Evolutionary conservation across 2,113 vertebrate species (phyloP), one percentile per base, ranked within the genome.

Genomic region (Fulica atra): DNA sequence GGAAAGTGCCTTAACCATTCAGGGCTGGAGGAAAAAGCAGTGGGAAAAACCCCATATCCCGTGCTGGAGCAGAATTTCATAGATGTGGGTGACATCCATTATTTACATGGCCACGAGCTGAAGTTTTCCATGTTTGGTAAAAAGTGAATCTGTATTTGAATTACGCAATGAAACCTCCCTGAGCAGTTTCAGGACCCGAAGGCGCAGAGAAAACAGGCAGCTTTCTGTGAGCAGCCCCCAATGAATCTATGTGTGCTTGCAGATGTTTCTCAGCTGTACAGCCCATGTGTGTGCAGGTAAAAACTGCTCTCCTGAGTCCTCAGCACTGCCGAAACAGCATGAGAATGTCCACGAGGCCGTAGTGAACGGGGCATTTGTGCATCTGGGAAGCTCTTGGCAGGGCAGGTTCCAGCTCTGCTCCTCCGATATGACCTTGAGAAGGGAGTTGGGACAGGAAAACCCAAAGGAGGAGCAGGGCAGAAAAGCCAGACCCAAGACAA

Each of bases 111-210:
- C 21, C 68, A 74, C 51, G 93, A 93, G 93, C 91, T 92, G 73
- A 70, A 94, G 93, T 90, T 97, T 95, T 93, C 97, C 97, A 97
- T 97, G 92, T 97, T 97, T 97, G 97, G 97, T 97, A 92, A 97
- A 94, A 83, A 96, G 92, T 5, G 71, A 93, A 90, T 95, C 94
- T 85, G 65, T 54, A 46, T 94, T 83, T 71, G 88, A 88, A 61
- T 95, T 95, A 92, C 35, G 91, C 92, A 95, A 95, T 0, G 0
- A 88, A 93, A 18, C 65, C 72, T 93, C 92, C 90, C 94, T 17
- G 65, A 71, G 77, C 1, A 4, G 63, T 88, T 81, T 38, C 19
- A 5, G 69, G 78, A 73, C 61, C 70, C 68, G 40, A 88, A 77
- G 86, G 88, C 36, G 1, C 13, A 42, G 63, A 60, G 66, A 50